These are phyloP conservation scores for Dasypolia templi DNA, from an alignment of 2,888 invertebrate species.

Conservation along the genomic window DNA sequence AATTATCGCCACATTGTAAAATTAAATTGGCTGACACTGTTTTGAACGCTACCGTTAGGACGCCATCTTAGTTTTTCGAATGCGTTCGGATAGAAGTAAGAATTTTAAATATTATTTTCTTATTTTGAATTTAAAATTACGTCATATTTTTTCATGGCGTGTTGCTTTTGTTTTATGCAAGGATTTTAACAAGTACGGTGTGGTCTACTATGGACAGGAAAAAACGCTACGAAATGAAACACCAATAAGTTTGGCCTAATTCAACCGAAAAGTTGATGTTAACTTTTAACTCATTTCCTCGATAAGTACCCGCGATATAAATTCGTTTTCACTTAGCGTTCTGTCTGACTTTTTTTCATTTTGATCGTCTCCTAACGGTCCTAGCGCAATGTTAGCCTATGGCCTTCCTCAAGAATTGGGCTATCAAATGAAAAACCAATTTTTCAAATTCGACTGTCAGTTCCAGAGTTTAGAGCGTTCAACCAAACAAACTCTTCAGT, in stretches of 20 bases:
- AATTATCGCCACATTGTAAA: slow-evolving; percentile 44
- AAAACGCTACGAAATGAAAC: not conserved
- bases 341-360: no score
- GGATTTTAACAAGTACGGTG: not conserved
- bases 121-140: slow-evolving; percentile 31
- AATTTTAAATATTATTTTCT: slow-evolving; percentile 26
- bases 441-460: no score
- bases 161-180: slow-evolving; percentile 14
- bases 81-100: slow-evolving; percentile 52
- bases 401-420: no score
- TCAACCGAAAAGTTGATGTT: not conserved
- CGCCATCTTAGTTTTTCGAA: slow-evolving; percentile 59
- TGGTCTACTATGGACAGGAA: not conserved
- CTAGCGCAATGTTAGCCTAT: no score
- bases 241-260: not conserved
- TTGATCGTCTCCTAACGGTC: no score
- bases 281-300: not conserved
- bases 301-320: no score
- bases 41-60: slow-evolving; percentile 60
- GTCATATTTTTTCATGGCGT: not conserved
- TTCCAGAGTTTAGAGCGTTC: no score
- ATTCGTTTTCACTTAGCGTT: no score
- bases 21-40: slow-evolving; percentile 62
- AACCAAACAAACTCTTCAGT: no score
- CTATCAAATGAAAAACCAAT: no score